Conservation (phyloP, 1,140 invertebrate species). For the Diachasmimorpha longicaudata region DNA sequence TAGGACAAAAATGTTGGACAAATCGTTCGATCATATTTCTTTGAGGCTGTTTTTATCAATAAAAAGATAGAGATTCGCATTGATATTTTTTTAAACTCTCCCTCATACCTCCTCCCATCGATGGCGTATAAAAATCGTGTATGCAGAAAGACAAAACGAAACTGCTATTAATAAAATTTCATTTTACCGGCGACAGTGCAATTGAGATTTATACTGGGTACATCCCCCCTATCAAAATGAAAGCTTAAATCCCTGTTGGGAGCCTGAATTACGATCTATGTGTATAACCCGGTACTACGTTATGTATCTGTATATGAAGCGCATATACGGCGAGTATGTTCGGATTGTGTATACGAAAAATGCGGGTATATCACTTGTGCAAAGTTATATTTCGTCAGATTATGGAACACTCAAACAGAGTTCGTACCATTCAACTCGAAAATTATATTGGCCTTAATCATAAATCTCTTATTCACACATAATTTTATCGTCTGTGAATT, state of each 20-base stretch:
- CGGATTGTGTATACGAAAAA: neutral
- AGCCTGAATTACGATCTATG: conserved; percentile 29
- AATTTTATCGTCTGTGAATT: neutral
- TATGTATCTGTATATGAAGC: neutral
- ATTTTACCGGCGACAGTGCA: conserved; percentile 21
- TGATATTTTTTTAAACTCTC: neutral
- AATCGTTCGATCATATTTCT: too few relatives aligned
- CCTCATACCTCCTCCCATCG: neutral
- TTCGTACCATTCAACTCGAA: neutral
- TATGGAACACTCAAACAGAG: neutral
- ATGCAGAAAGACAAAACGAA: conserved; percentile 7
- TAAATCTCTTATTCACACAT: neutral
- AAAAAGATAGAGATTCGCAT: too few relatives aligned
- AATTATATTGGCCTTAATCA: conserved; percentile 17
- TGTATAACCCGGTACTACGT: neutral
- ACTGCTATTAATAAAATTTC: conserved; percentile 28
- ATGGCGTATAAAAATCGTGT: neutral
- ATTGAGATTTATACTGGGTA: conserved; percentile 24
- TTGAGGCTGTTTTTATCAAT: too few relatives aligned
- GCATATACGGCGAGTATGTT: neutral
- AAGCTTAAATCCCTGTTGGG: conserved; percentile 25
- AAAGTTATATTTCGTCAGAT: conserved; percentile 30
- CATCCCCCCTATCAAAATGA: conserved; percentile 23
- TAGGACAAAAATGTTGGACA: too few relatives aligned
- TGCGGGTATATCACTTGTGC: conserved; percentile 11